Evolutionary conservation across 2,797 vertebrate genomes (phyloP), one percentile per base, ranked within the genome.

Genomic region (Gymnodraco acuticeps): DNA sequence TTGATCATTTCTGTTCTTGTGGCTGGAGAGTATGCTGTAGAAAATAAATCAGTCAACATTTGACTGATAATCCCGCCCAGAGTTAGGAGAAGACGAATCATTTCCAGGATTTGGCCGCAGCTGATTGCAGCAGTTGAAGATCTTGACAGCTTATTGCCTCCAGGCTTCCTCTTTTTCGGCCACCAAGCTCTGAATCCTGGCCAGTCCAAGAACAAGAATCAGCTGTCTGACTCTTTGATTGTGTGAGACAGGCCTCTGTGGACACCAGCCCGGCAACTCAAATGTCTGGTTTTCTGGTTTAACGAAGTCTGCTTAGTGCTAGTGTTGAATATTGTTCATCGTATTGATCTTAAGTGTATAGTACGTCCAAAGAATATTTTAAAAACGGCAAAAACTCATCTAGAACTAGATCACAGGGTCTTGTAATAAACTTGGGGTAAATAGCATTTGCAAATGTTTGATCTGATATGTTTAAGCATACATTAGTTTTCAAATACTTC

Each of bases 141-240:
- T 88, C 87, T 84, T 92, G 91, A 92, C 92, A 91, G 91, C 78
- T 88, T 87, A 89, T 89, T 90, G 91, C 89, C 90, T 92, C 85
- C 88, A 91, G 90, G 89, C 78, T 80, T 91, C 79, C 83, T 76
- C 78, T 89, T 82, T 83, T 85, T 91, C 81, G 86, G 82, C 79
- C 84, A 91, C 80, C 77, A 73, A 89, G 83, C 81, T 67, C 81
- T 73, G 75, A 90, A 79, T 82, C 81, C 87, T 87, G 85, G 85
- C 81, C 71, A 74, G 78, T 85, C 86, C 84, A 87, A 81, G 84
- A 89, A 75, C 70, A 75, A 82, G 80, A 87, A 77, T 87, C 87
- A 71, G 75, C 78, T 80, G 65, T 83, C 73, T 76, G 84, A 87
- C 72, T 84, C 56, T 81, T 81, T 88, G 82, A 92, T 91, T 88